Conservation (phyloP, 2,888 invertebrate species). For the Dascillus cervinus region DNA sequence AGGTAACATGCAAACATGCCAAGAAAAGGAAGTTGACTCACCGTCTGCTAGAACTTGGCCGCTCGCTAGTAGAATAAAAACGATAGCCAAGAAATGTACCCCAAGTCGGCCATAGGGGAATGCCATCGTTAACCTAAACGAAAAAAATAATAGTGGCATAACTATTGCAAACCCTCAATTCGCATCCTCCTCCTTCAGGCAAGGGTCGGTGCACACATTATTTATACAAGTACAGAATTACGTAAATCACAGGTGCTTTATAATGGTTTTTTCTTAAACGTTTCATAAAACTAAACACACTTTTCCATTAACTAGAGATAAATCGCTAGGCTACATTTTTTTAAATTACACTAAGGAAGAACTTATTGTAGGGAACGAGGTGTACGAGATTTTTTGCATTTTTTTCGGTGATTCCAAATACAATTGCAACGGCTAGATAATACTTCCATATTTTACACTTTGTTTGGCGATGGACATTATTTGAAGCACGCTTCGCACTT, state of each 20-base stretch:
- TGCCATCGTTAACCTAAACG: constrained; percentile 36
- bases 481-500: too few species aligned
- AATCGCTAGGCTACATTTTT: too few species aligned
- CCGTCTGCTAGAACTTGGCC: constrained; percentile 40
- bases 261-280: too few species aligned
- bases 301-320: too few species aligned
- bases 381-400: constrained; percentile 10
- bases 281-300: too few species aligned
- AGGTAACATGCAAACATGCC: constrained; percentile 24
- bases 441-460: constrained; percentile 21
- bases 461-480: too few species aligned
- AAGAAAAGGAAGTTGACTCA: constrained; percentile 31
- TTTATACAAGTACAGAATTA: constrained; percentile 4
- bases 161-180: constrained; percentile 32
- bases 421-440: constrained; percentile 21
- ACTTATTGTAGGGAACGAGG: too few species aligned
- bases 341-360: too few species aligned
- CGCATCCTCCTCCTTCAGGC: constrained; percentile 17
- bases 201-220: constrained; percentile 4
- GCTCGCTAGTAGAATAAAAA: constrained; percentile 33
- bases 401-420: constrained; percentile 26
- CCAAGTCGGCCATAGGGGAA: constrained; percentile 25
- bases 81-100: constrained; percentile 31
- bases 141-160: constrained; percentile 23
- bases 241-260: constrained; percentile 12